Conservation (phyloP, 2,797 vertebrate species). For the Melanotaenia nigrans region DNA sequence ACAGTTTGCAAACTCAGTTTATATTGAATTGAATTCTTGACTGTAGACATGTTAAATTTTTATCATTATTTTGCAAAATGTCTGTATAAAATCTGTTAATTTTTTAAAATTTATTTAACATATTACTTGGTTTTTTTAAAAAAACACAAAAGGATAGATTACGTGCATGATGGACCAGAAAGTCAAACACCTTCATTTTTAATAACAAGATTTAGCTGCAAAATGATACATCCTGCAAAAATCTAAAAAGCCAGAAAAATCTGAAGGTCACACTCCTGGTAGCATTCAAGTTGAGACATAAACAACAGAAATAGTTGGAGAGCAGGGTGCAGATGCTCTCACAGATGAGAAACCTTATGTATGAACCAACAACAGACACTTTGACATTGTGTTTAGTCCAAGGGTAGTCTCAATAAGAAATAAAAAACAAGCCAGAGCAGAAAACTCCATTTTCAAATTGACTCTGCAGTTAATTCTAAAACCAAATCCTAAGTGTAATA, state of each 20-base stretch:
- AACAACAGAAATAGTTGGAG: background rate
- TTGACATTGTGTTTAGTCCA: slow-evolving; percentile 18
- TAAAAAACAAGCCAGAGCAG: slow-evolving; percentile 1
- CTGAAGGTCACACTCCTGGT: background rate
- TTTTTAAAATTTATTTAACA: too few relatives aligned
- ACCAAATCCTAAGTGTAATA: background rate
- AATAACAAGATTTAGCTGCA: too few relatives aligned
- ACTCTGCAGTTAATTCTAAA: background rate
- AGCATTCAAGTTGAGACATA: background rate
- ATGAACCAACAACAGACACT: background rate
- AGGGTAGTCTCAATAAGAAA: slow-evolving; percentile 13
- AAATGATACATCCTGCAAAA: background rate
- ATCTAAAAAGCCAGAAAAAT: background rate
- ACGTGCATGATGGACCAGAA: too few relatives aligned
- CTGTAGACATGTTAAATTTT: too few relatives aligned
- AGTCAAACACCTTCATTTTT: too few relatives aligned
- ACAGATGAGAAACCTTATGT: slow-evolving; percentile 43
- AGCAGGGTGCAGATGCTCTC: slow-evolving; percentile 41
- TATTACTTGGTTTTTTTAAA: too few relatives aligned
- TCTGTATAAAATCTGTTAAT: too few relatives aligned
- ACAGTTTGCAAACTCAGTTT: too few relatives aligned
- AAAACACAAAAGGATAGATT: too few relatives aligned
- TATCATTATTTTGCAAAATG: too few relatives aligned
- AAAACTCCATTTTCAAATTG: background rate
- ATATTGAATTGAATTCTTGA: too few relatives aligned